Base-by-base conservation (phyloP, 2,113 vertebrate genomes). In the Saguinus midas region DNA sequence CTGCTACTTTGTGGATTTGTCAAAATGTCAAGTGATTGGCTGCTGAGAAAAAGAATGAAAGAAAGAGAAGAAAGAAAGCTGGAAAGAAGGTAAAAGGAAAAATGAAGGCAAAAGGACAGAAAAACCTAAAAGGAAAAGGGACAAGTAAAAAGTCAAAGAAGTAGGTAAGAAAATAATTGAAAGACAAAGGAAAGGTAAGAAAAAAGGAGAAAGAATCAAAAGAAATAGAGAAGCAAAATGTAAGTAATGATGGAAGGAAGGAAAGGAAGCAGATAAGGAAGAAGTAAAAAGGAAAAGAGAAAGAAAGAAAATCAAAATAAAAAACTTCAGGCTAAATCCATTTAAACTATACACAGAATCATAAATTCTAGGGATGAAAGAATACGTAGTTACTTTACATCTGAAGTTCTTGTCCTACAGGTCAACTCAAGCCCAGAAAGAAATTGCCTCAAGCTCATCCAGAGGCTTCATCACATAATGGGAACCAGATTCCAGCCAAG, bases 1-100 rank as follows among this genome's bases (percentile, higher is more conserved):
- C 82, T 52, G 5, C 70, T 82, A 78, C 72, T 97, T 97, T 88
- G 82, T 94, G 82, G 83, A 81, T 92, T 57, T 92, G 95, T 93
- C 95, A 82, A 97, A 94, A 85, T 80, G 58, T 87, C 61, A 70
- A 93, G 70, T 83, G 92, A 90, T 93, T 96, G 70, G 52, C 81
- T 95, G 81, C 75, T 76, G 50, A 81, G 16, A 90, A 48, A 94
- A 94, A 88, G 55, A 85, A 73, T 72, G 58, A 95, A 85, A 61
- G n/a, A 85, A 81, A 61, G 35, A 45, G 8, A 32, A 50, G 32
- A 18, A 70, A 68, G 23, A 61, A 85, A 27, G 40, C 73, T 50
- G 29, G 29, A 80, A 93, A 68, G 32, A 21, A 17, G 29, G 4
- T 12, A 18, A 23, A 9, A 8, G 4, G 10, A 72, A 18, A 27